Base-by-base conservation (phyloP, 2,888 invertebrate genomes). In the Neria commutata region DNA sequence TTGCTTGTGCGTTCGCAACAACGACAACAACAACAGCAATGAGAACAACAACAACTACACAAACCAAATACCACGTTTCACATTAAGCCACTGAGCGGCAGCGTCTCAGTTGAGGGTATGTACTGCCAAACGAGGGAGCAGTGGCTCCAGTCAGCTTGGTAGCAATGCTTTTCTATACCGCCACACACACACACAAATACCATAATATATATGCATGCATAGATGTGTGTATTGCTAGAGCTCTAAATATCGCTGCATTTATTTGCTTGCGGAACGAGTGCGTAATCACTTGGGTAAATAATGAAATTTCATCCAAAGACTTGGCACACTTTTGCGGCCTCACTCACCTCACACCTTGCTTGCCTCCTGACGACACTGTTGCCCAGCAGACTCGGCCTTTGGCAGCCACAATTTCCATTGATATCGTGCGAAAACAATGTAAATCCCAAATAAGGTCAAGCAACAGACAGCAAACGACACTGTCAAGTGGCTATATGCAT, bases 91-190 rank as follows among this genome's bases (percentile, higher is more conserved):
- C n/a, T 37, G 37, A 14, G n/a, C n/a, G n/a, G n/a, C n/a, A n/a
- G n/a, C n/a, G n/a, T n/a, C n/a, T n/a, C n/a, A n/a, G n/a, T n/a
- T n/a, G n/a, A n/a, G n/a, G n/a, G n/a, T n/a, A n/a, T n/a, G n/a
- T n/a, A n/a, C n/a, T n/a, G n/a, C n/a, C n/a, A n/a, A n/a, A n/a
- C n/a, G n/a, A n/a, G n/a, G n/a, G n/a, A n/a, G n/a, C n/a, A n/a
- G n/a, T n/a, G n/a, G n/a, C 29, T 8, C 47, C 25, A 47, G 58
- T 45, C 51, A 55, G 58, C 62, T 70, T 60, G 61, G 37, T 57
- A 47, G 52, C 34, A 23, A 42, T 24, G 42, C n/a, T 25, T 40
- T 19, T 51, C 50, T 55, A 23, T 11, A 25, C 25, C 25, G 48
- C 48, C 37, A 14, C 37, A 14, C 8, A 37, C 14, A 37, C n/a